Evolutionary conservation across 2,113 vertebrate genomes (phyloP), one percentile per base, ranked within the genome.

Genomic region (Scolopax mira): DNA sequence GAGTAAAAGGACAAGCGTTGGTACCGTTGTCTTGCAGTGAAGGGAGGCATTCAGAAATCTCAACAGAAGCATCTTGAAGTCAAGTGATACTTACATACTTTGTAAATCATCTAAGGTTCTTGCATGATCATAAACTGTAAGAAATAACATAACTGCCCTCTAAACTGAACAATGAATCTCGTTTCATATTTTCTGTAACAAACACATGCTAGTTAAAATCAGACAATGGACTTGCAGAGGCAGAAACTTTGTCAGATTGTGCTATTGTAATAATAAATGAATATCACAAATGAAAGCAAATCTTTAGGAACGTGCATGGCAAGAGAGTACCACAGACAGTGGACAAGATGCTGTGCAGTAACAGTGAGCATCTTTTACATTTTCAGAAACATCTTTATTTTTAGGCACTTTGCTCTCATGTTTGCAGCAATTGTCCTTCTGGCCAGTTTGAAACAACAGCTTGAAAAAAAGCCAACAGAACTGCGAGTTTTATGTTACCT

Each of bases 321-420:
- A 84, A 80, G 48, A 71, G 51, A 72, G 55, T 37, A 79, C 49
- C 90, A 84, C 37, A 27, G 41, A 77, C 13, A 86, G 55, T 4
- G 90, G 69, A 54, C 66, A 67, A 88, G 35, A 18, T 51, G 66
- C 67, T 82, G 55, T 64, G 69, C 48, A 92, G 10, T 52, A 72
- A 69, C 41, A 67, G 46, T 37, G 39, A 92, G 44, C 67, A 71
- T 57, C 61, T 84, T 81, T 79, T 8, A 69, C 64, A 22, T 72
- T 57, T 54, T 66, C 42, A 62, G 65, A 84, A 73, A 79, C 31
- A 71, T 72, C 44, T 70, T 62, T 83, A 46, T 49, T 89, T 94
- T 79, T 69, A 96, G 92, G 90, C 85, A 95, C 92, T 95, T 96
- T 42, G 69, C 79, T 88, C 3, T 74, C n/a, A 30, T 41, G 18